These are phyloP conservation scores for Andricus curvator DNA, from an alignment of 2,888 invertebrate species.

Conservation along the genomic window DNA sequence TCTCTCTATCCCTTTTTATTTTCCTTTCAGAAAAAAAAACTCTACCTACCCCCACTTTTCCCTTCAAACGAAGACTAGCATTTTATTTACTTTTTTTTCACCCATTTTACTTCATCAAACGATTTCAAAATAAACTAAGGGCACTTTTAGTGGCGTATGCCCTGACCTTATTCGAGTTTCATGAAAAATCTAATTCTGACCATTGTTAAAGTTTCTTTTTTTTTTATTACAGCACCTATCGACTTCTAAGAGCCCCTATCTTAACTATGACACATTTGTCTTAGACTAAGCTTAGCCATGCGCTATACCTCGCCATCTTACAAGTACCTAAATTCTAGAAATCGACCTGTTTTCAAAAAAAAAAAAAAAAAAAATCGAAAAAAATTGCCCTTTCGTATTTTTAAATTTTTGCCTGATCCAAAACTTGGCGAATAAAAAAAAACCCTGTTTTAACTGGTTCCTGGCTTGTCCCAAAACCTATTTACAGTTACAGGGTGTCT, in stretches of 20 bases:
- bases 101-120: constrained; percentile 65
- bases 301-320: constrained; percentile 69
- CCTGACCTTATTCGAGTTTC: constrained; percentile 74
- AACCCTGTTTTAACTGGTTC: not conserved
- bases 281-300: constrained; percentile 76
- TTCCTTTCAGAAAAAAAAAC: constrained; percentile 67
- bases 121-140: constrained; percentile 76
- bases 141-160: constrained; percentile 77
- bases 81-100: constrained; percentile 58
- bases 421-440: not conserved
- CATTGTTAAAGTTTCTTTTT: constrained; percentile 81
- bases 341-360: not conserved
- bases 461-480: no score
- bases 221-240: constrained; percentile 83
- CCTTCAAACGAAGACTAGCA: constrained; percentile 75
- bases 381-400: not conserved
- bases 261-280: constrained; percentile 80
- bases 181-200: constrained; percentile 84
- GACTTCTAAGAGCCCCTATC: constrained; percentile 74
- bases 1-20: constrained; percentile 56
- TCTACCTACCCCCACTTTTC: constrained; percentile 71
- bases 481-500: no score
- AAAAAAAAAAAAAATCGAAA: not conserved
- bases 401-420: not conserved
- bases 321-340: constrained; percentile 43